Evolutionary conservation across 2,113 vertebrate species (phyloP), one percentile per base, ranked within the genome.

Genomic region (Lathamus discolor): DNA sequence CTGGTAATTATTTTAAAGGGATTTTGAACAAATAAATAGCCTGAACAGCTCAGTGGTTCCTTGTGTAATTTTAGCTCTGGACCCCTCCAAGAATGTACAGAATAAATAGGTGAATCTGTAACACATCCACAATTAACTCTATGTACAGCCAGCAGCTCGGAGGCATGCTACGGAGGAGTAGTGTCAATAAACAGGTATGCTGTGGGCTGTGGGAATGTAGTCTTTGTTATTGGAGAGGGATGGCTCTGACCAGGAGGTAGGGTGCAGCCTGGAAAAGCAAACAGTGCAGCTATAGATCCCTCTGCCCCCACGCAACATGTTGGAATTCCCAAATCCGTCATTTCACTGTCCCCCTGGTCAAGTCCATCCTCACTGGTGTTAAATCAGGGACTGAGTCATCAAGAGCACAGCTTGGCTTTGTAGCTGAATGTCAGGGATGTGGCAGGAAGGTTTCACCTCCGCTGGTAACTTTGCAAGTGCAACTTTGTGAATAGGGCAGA

Each of bases 101-200:
- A 86, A 94, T 93, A 95, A 97, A 97, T 67, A 96, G 93, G 93
- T 96, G 95, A 95, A 92, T 96, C 81, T 95, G 94, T 89, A 91
- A 86, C 76, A 37, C 86, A 59, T 79, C 94, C 90, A 67, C 92
- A 96, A 87, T 97, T 88, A 91, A 73, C 31, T 87, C 83, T 82
- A 39, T 93, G n/a, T 66, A 82, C 74, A 17, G 49, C 24, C 35
- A 79, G 96, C 83, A 35, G 90, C 94, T 64, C 13, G 6, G 76
- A 55, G 90, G 68, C 92, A 22, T 1, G 29, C 33, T 17, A 19
- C 5, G 83, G 67, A 79, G 92, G 67, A 86, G 11, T 41, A 87
- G 93, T 63, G 93, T 97, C 97, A 97, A 97, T 93, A 97, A 97
- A 96, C 94, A 96, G 95, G 95, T 93, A 83, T 31, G 83, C 93